Percentiles rank a stretch among this genome's conserved stretches.
Evolutionary conservation across 2,113 vertebrate genomes (phyloP).

Genomic region (Butorides virescens): DNA sequence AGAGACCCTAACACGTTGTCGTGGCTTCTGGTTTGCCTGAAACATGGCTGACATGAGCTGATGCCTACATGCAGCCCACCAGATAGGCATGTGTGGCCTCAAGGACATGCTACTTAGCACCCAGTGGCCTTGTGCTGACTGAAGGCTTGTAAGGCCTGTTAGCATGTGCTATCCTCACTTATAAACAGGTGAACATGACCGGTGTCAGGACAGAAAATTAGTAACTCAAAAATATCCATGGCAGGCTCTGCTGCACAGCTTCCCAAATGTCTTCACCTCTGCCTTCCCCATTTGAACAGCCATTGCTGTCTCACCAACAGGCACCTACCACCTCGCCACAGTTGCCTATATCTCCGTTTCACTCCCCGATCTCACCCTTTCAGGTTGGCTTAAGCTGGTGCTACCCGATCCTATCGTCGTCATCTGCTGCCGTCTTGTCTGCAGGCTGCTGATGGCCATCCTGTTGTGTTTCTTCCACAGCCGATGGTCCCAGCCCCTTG

Average conservation of each 20-base stretch:
- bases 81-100: background rate
- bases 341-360: background rate
- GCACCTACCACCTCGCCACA: background rate
- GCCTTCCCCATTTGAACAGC: background rate
- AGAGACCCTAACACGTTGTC: background rate
- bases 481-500: accelerated
- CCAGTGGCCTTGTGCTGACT: background rate
- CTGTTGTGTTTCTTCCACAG: background rate
- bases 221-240: background rate
- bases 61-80: too few species aligned
- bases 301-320: background rate
- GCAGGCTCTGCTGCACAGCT: background rate
- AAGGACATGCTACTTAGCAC: accelerated
- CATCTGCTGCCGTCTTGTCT: background rate
- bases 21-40: background rate
- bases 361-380: background rate
- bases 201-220: background rate
- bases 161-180: background rate
- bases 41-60: background rate
- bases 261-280: background rate
- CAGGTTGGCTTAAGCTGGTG: background rate
- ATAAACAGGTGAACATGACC: background rate
- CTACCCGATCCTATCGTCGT: accelerated
- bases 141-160: background rate
- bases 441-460: background rate